Evolutionary conservation across 2,113 vertebrate genomes (phyloP), one percentile per base, ranked within the genome.

Genomic region (Sylvilagus bachmani): DNA sequence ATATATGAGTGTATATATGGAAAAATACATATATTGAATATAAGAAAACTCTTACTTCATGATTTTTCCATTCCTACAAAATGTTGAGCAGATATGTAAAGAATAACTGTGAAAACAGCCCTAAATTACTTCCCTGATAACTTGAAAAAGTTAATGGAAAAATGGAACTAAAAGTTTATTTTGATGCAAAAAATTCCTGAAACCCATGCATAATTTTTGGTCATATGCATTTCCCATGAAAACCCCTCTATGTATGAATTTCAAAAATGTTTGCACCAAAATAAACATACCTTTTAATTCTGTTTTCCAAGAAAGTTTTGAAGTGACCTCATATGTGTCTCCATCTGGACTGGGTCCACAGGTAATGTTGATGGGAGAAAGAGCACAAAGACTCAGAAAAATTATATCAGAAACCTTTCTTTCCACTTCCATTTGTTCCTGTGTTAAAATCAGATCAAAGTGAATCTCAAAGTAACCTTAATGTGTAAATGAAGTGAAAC

Each of bases 11-110:
- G 87, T 86, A 38, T 89, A 83, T 44, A 78, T 81, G 84, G 77
- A 87, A 93, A 94, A 83, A 93, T 79, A 44, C 86, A 96, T 94
- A 84, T 84, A 81, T 85, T 87, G 70, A 86, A 74, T 25, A 91
- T 83, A 62, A 86, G 73, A 86, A 95, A 70, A 53, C 16, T 33
- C 70, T 38, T 44, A n/a, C 36, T 94, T 94, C 73, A 71, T 91
- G 77, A 75, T 73, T n/a, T 95, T 90, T 67, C 75, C 49, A 87
- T 86, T 93, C 73, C 49, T 75, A 53, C 61, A 91, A 96, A 86
- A 95, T 89, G 25, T 83, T 58, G 77, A 95, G 79, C 31, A 89
- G 78, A 89, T 70, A 79, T n/a, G 11, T 67, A 93, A 95, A 89
- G 71, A 94, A 14, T 49, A 74, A 86, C 61, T 74, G 44, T 44